phyloP scores from a whole-genome alignment of 2,888 invertebrate genomes.

The Calliopum simillimum region DNA sequence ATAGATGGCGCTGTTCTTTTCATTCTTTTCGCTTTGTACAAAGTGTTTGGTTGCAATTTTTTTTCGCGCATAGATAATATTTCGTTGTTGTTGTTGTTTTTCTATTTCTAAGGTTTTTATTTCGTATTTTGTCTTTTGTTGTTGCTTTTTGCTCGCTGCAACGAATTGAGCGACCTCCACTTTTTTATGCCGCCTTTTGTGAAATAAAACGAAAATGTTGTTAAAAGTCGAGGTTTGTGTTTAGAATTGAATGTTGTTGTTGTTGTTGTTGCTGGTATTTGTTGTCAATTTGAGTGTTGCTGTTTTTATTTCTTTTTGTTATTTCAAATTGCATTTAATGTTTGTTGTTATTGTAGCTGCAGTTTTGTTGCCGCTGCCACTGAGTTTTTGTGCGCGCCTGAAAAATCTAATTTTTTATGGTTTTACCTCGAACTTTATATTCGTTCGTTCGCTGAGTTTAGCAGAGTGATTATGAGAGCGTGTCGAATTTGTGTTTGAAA shows the following conservation, averaged over 20 bases:
- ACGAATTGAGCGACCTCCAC: slow-evolving; percentile 21
- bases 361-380: too few relatives aligned
- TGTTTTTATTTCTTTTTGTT: slow-evolving; percentile 13
- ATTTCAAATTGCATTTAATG: background rate
- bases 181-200: background rate
- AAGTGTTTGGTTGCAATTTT: slow-evolving; percentile 2
- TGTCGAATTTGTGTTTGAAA: slow-evolving; percentile 16
- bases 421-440: slow-evolving; percentile 54
- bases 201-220: background rate
- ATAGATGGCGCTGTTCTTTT: slow-evolving; percentile 20
- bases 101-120: slow-evolving; percentile 20
- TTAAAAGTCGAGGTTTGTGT: slow-evolving; percentile 25
- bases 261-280: slow-evolving; percentile 16
- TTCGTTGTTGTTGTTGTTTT: background rate
- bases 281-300: slow-evolving; percentile 17
- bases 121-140: slow-evolving; percentile 26
- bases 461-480: slow-evolving; percentile 29
- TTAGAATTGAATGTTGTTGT: slow-evolving; percentile 12
- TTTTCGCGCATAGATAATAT: slow-evolving; percentile 24
- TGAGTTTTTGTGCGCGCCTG: background rate
- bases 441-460: slow-evolving; percentile 8
- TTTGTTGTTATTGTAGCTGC: slow-evolving; percentile 7
- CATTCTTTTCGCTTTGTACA: too few relatives aligned
- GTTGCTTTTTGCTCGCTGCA: background rate
- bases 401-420: slow-evolving; percentile 30